A percentile compares a stretch with the other conserved stretches of the same genome.
Evolutionary conservation across 2,113 vertebrate genomes (phyloP).

Genomic region (Toxostoma redivivum): DNA sequence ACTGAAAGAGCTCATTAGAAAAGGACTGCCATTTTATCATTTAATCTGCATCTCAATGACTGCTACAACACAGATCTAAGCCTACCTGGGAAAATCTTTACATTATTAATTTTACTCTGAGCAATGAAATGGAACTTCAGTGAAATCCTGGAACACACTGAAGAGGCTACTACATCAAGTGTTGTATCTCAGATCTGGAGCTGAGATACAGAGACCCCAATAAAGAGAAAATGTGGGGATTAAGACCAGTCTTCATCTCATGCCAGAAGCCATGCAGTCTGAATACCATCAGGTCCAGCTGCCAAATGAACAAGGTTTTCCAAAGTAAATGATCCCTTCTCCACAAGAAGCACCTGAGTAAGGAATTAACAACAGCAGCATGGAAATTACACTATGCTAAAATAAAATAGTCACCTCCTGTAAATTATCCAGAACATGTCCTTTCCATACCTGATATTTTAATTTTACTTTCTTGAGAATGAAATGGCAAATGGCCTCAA

Average conservation of each 20-base stretch:
- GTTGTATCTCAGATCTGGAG: neutral
- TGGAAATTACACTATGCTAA: neutral
- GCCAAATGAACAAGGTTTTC: neutral
- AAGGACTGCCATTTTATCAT: neutral
- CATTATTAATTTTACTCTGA: neutral
- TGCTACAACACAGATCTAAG: neutral
- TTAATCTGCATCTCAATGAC: neutral
- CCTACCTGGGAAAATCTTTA: neutral
- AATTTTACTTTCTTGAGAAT: neutral
- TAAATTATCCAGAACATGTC: neutral
- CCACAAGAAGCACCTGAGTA: neutral
- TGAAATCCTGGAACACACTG: neutral
- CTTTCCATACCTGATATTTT: neutral
- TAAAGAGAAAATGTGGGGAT: neutral
- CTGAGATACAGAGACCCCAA: neutral
- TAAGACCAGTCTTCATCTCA: neutral
- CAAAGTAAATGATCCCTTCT: neutral
- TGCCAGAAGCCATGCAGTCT: neutral
- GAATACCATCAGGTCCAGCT: neutral
- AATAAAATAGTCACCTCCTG: neutral
- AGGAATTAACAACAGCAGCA: neutral
- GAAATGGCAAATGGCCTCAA: neutral
- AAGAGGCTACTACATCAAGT: neutral
- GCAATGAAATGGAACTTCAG: neutral
- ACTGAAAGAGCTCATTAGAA: neutral